Conservation (phyloP, 2,113 vertebrate species). For the Emydocephalus ijimae region DNA sequence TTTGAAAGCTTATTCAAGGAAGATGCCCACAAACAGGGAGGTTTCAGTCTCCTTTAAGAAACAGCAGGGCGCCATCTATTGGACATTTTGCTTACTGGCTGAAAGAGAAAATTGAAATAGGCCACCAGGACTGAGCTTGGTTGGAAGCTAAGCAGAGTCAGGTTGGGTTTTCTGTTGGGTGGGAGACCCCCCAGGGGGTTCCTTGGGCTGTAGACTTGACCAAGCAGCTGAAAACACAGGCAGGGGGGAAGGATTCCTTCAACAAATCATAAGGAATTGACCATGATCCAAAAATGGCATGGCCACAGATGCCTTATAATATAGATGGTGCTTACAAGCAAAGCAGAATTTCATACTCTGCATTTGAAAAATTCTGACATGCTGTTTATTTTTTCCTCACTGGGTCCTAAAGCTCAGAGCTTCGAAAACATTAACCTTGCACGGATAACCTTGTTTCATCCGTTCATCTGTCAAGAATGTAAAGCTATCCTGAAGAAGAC, state of each 20-base stretch:
- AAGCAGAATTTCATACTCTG: background rate
- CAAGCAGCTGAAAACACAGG: background rate
- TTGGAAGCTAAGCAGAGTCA: background rate
- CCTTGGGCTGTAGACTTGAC: background rate
- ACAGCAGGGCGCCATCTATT: slow-evolving; percentile 64
- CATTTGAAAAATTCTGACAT: background rate
- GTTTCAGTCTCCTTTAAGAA: slow-evolving; percentile 46
- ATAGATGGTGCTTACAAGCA: background rate
- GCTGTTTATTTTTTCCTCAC: background rate
- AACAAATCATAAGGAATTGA: background rate
- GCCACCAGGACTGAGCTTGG: background rate
- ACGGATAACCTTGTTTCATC: background rate
- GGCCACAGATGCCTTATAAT: background rate
- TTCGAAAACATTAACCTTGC: background rate
- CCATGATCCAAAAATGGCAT: background rate
- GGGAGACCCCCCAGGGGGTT: background rate
- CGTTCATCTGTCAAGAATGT: background rate
- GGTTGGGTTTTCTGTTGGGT: background rate
- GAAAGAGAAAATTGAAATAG: background rate
- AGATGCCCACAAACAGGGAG: background rate
- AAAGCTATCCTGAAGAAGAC: background rate
- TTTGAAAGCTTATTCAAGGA: background rate
- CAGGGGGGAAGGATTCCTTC: background rate
- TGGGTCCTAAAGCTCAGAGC: background rate
- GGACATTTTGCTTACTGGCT: slow-evolving; percentile 13